Base-by-base conservation (phyloP, 2,888 invertebrate species). In the Tetragonula carbonaria region DNA sequence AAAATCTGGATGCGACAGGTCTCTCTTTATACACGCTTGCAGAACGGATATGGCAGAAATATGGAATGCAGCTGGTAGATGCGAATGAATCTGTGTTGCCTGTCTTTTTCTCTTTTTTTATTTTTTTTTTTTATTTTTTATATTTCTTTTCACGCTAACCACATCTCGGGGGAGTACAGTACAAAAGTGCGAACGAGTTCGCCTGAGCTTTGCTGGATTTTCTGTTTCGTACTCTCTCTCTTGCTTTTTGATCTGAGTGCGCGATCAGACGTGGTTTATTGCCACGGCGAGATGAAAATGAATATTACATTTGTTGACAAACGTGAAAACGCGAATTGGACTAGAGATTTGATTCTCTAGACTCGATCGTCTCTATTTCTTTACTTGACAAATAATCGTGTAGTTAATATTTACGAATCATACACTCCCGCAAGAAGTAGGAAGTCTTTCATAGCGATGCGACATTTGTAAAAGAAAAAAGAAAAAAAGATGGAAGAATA, bases 131-230 rank as follows among this genome's bases (percentile, higher is more conserved):
- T 50, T 23, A 11, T 70, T 28, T 28, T 28, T 28, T 28, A 4
- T 83, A 4, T 83, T 85, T 84, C 55, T 62, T 71, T 86, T 71
- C 86, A 78, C 81, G 86, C 85, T 68, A 62, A 84, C 75, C 75
- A 86, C 84, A 86, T 51, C 86, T 28, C 28, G 28, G 73, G 74
- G 73, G 79, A 84, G 78, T 73, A 86, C 78, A 80, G 83, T 80
- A 82, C 80, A 75, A 45, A 66, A 38, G 51, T 76, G 78, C 68
- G 79, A 78, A 83, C 89, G 91, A 92, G 92, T 91, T 92, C 88
- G 93, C 92, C 93, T 92, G 93, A 92, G 93, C 93, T 93, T 93
- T 91, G 92, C 91, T 91, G 90, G 90, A 75, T 78, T 86, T 28
- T 62, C 45, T 45, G 45, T 45, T 84, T 83, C 86, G 74, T 85